Percentiles rank a stretch among this genome's conserved stretches.
Conservation (phyloP, 2,888 invertebrate genomes). For the Drosophila meridiana region DNA sequence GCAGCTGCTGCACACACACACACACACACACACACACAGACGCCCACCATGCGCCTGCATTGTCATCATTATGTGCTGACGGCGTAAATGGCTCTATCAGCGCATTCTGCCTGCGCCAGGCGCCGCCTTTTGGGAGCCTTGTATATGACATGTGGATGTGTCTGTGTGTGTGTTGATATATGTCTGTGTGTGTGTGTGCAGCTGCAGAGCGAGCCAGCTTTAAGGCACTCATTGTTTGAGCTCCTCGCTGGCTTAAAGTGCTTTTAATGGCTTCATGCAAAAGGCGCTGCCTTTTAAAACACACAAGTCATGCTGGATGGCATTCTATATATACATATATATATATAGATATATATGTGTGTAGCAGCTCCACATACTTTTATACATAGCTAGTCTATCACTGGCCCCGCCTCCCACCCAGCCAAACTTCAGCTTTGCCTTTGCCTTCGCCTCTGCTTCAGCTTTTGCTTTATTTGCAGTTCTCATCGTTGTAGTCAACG, state of each 20-base stretch:
- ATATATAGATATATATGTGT: too few species aligned
- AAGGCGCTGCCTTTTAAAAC: slow-evolving; percentile 31
- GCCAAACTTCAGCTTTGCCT: slow-evolving; percentile 18
- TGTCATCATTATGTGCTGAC: slow-evolving; percentile 79
- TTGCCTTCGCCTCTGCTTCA: slow-evolving; percentile 3
- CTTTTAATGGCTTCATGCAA: slow-evolving; percentile 73
- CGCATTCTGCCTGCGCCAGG: slow-evolving; percentile 56
- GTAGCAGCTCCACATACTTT: slow-evolving; percentile 14
- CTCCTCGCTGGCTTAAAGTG: slow-evolving; percentile 63
- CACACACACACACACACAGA: slow-evolving; percentile 4
- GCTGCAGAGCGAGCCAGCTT: slow-evolving; percentile 44
- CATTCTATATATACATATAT: slow-evolving; percentile 23
- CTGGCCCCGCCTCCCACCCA: slow-evolving; percentile 50
- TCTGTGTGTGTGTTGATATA: slow-evolving; percentile 7
- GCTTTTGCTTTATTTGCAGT: slow-evolving; percentile 77
- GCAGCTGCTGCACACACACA: slow-evolving; percentile 50
- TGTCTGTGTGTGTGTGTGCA: slow-evolving; percentile 1
- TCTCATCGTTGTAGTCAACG: slow-evolving; percentile 36
- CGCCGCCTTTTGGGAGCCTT: slow-evolving; percentile 41
- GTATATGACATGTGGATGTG: slow-evolving; percentile 63
- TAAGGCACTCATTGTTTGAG: slow-evolving; percentile 57
- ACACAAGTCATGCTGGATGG: slow-evolving; percentile 60
- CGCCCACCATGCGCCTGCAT: slow-evolving; percentile 39
- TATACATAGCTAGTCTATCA: slow-evolving; percentile 60
- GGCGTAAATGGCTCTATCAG: slow-evolving; percentile 80